Evolutionary conservation across 1,140 invertebrate species (phyloP).

Genomic region (Drosophila elegans): DNA sequence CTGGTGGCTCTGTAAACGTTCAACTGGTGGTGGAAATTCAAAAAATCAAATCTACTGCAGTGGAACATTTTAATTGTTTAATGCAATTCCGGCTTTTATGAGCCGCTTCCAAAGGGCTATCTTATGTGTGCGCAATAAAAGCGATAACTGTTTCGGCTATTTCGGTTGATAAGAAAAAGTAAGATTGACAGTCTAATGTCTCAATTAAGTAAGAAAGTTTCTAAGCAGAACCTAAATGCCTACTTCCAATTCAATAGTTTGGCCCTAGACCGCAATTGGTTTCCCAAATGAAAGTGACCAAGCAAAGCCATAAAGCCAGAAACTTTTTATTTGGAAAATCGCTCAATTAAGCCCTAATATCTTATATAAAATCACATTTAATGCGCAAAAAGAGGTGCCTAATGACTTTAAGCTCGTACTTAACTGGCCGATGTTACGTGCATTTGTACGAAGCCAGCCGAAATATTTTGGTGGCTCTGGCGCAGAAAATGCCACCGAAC

Average conservation of each 20-base stretch:
- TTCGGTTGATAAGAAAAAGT: constrained; percentile 20
- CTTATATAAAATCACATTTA: constrained; percentile 44
- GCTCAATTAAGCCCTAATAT: constrained; percentile 29
- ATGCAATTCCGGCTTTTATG: constrained; percentile 22
- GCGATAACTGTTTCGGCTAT: constrained; percentile 18
- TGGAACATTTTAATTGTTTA: constrained; percentile 56
- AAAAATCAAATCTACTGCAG: constrained; percentile 44
- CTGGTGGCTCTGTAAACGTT: constrained; percentile 6
- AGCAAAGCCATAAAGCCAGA: constrained; percentile 4
- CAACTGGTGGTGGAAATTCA: constrained; percentile 26
- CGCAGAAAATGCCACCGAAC: constrained; percentile 43
- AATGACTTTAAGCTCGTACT: constrained; percentile 50
- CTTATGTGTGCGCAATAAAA: constrained; percentile 17
- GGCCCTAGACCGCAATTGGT: background rate
- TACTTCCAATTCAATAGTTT: background rate
- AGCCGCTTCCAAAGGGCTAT: constrained; percentile 27
- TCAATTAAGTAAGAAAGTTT: constrained; percentile 13
- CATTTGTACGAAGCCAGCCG: constrained; percentile 7
- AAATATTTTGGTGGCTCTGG: constrained; percentile 41
- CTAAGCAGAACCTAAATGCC: constrained; percentile 2
- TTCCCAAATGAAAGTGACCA: constrained; percentile 11
- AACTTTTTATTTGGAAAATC: constrained; percentile 28
- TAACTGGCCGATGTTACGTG: constrained; percentile 49
- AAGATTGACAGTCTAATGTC: background rate
- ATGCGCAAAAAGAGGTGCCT: constrained; percentile 47